Conservation (phyloP, 1,140 invertebrate genomes). For the Alviniconcha marisindica region DNA sequence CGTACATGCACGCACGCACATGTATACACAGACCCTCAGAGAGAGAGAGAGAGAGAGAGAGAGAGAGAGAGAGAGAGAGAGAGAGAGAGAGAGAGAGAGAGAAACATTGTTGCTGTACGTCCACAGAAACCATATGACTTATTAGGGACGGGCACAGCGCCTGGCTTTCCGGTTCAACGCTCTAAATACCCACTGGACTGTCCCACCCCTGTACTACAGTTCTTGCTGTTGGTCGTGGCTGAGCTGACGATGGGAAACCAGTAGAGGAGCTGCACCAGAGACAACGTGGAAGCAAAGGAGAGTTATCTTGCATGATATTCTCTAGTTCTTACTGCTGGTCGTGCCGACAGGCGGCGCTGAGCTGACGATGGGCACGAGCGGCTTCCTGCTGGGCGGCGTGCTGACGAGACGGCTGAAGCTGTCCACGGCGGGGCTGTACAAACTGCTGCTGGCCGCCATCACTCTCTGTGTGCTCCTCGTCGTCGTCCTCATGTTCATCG, state of each 20-base stretch:
- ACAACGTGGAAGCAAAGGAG: too few relatives aligned
- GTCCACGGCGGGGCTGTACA: neutral
- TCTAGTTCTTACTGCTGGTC: too few relatives aligned
- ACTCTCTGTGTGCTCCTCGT: neutral
- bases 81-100: slow-evolving; percentile 12
- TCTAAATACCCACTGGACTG: too few relatives aligned
- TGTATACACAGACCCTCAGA: neutral
- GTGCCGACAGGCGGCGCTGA: neutral
- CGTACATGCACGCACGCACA: neutral
- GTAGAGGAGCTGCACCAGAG: too few relatives aligned
- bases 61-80: neutral
- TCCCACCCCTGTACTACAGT: too few relatives aligned
- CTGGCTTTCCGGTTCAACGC: too few relatives aligned
- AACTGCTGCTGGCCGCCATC: neutral
- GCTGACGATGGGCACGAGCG: slow-evolving; percentile 7
- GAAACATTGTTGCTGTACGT: too few relatives aligned
- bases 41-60: slow-evolving; percentile 1
- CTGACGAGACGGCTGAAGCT: neutral
- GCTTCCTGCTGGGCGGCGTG: neutral
- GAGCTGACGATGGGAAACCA: too few relatives aligned
- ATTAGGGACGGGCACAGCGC: too few relatives aligned
- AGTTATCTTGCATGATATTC: too few relatives aligned
- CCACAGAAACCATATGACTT: too few relatives aligned
- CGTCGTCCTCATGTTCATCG: neutral
- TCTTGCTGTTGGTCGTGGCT: too few relatives aligned